phyloP scores from a whole-genome alignment of 2,888 invertebrate species.

The Mythimna albipuncta region DNA sequence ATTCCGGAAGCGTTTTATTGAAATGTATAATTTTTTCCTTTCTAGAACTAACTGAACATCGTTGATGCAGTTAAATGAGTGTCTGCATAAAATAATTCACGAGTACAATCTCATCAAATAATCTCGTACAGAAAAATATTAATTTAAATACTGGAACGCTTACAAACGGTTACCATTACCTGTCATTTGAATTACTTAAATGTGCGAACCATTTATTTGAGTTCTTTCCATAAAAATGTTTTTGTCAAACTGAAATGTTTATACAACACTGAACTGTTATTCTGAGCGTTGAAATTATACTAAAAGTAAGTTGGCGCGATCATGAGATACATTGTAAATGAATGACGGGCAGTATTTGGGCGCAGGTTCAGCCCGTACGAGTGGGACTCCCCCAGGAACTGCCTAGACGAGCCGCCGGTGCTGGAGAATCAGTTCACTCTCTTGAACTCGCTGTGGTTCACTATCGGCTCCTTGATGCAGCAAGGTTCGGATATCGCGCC shows the following conservation, averaged over 20 bases:
- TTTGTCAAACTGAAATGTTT: conserved; percentile 11
- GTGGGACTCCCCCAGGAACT: conserved; percentile 97
- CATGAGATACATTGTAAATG: conserved; percentile 61
- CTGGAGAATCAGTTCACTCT: conserved; percentile 97
- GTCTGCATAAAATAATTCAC: background rate
- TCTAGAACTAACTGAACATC: conserved; percentile 60
- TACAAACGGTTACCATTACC: background rate
- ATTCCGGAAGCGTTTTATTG: conserved; percentile 56
- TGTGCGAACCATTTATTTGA: conserved; percentile 11
- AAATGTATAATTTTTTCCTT: conserved; percentile 49
- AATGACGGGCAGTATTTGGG: conserved; percentile 85
- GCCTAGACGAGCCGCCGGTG: conserved; percentile 95
- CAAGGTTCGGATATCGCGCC: conserved; percentile 98
- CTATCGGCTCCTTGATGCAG: conserved; percentile 97
- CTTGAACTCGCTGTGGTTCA: conserved; percentile 98
- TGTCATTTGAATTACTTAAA: background rate
- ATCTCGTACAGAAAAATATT: background rate
- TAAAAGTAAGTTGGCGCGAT: conserved; percentile 53
- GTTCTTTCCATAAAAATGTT: background rate
- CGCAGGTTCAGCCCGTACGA: conserved; percentile 97
- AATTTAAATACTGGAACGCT: background rate
- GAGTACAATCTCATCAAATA: background rate
- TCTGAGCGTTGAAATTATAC: conserved; percentile 47
- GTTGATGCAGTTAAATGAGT: background rate
- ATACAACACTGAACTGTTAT: conserved; percentile 6